Evolutionary conservation across 1,140 invertebrate species (phyloP).

Genomic region (Hypothenemus hampei): DNA sequence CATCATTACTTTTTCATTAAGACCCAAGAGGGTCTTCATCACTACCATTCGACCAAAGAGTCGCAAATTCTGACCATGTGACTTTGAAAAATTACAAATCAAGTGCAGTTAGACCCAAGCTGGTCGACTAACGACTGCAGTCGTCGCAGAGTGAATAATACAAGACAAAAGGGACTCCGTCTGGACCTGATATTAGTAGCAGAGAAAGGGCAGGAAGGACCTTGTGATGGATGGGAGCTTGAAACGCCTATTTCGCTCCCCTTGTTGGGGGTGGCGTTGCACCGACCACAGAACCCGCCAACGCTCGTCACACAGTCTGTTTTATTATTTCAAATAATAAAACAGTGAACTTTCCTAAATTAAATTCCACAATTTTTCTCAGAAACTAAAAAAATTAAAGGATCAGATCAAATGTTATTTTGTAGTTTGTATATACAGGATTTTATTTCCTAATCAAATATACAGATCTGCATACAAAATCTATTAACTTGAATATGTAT

Average conservation of each 20-base stretch:
- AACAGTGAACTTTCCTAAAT: background rate
- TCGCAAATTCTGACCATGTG: too few species aligned
- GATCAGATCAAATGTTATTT: too few species aligned
- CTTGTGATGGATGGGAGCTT: constrained; percentile 21
- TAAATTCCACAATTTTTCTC: background rate
- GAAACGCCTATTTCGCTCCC: constrained; percentile 19
- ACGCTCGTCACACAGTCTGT: constrained; percentile 4
- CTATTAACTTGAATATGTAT: too few species aligned
- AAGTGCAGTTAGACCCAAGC: constrained; percentile 17
- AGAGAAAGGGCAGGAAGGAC: constrained; percentile 23
- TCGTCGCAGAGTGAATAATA: constrained; percentile 22
- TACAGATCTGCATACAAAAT: background rate
- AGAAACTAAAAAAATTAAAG: background rate
- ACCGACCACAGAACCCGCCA: constrained; percentile 12
- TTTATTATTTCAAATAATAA: background rate
- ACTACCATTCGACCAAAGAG: too few species aligned
- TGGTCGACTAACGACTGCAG: constrained; percentile 17
- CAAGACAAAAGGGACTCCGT: constrained; percentile 22
- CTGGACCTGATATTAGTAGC: constrained; percentile 27
- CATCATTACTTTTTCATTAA: too few species aligned
- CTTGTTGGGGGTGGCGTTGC: constrained; percentile 10
- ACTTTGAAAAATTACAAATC: constrained; percentile 23
- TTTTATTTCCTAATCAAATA: too few species aligned
- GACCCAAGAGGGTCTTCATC: too few species aligned
- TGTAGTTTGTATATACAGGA: too few species aligned